A percentile compares a stretch with the other conserved stretches of the same genome.
These are phyloP conservation scores for Oenanthe melanoleuca DNA, from an alignment of 2,113 vertebrate species.

Conservation along the genomic window DNA sequence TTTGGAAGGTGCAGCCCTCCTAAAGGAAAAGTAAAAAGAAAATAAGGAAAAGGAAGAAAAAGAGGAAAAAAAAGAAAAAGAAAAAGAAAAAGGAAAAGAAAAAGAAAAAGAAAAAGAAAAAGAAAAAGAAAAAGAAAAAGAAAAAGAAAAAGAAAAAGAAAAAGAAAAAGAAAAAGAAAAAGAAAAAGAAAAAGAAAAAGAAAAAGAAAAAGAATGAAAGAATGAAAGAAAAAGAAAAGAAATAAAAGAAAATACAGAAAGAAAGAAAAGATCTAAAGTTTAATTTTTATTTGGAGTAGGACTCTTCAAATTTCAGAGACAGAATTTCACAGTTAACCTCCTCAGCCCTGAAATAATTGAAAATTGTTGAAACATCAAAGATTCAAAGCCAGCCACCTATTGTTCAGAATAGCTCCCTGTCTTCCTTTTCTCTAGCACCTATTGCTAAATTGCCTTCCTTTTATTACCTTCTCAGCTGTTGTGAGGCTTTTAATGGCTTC, in stretches of 20 bases:
- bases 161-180: rapidly evolving
- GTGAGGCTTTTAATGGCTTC: conserved; percentile 9
- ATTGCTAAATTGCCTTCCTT: conserved; percentile 36
- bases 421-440: conserved; percentile 11
- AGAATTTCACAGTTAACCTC: conserved; percentile 9
- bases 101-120: not conserved
- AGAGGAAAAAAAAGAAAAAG: rapidly evolving
- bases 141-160: not conserved
- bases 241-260: no score
- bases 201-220: not conserved
- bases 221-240: no score
- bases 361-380: conserved; percentile 3
- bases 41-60: no score
- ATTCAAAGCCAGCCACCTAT: conserved; percentile 2
- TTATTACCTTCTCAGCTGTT: conserved; percentile 35
- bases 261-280: not conserved
- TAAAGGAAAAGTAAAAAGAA: not conserved
- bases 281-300: not conserved
- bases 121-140: no score
- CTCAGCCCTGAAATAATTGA: not conserved
- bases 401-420: conserved; percentile 5
- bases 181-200: not conserved
- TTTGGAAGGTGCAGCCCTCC: rapidly evolving
- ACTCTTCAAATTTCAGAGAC: not conserved
- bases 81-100: not conserved